Base-by-base conservation (phyloP, 2,113 vertebrate species). In the Ivindomyrus marchei region DNA sequence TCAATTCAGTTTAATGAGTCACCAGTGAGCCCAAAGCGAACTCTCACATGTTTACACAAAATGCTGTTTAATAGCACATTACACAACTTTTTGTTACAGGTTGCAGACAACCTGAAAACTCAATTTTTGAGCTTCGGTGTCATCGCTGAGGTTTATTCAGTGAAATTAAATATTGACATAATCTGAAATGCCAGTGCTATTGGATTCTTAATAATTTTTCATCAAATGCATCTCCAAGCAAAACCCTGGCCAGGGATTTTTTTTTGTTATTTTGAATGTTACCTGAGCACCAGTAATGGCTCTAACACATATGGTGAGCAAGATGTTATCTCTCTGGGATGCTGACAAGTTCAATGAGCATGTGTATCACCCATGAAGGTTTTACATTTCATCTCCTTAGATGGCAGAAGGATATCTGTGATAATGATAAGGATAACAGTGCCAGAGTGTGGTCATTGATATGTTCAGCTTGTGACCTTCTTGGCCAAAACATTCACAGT, bases 401-500 rank as follows among this genome's bases (percentile, higher is more conserved):
- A 80, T 42, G 36, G 36, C 74, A 80, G 74, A 80, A 80, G 31
- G 74, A 80, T 80, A 80, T 19, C 74, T 80, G 36, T 80, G 74
- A 80, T 80, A 42, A 80, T 80, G 74, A 8, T 80, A 80, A 80
- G 36, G 36, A 42, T 80, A 80, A 80, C 74, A 80, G 36, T 19
- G 74, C 4, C 74, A 80, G 74, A 77, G 11, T 36, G 36, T 80
- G 36, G 74, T 42, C 74, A 80, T 80, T 80, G 74, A 80, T 80
- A 80, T 80, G 74, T 80, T 80, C 74, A 42, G 74, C 74, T 80
- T 39, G 27, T 77, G 70, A 77, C 70, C 70, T 39, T 39, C 70
- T 77, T 80, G 15, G 74, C 36, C 74, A 80, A 80, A 80, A 80
- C 74, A 42, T 80, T 80, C 74, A 42, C 74, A 80, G 74, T 80